Evolutionary conservation across 1,140 invertebrate species (phyloP).

Genomic region (Anastatus disparis): DNA sequence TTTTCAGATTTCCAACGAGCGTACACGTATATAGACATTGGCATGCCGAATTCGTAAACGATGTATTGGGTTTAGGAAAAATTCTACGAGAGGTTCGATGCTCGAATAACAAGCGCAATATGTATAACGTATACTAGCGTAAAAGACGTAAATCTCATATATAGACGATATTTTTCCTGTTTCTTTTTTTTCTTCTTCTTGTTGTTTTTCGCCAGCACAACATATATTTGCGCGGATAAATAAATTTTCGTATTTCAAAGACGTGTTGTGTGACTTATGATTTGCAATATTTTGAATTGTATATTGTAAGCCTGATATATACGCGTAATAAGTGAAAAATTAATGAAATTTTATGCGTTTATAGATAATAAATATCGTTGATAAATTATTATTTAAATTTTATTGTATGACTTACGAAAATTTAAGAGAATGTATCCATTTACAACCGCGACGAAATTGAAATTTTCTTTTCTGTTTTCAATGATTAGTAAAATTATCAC

Average conservation of each 20-base stretch:
- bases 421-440: too few relatives aligned
- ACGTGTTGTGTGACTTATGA: constrained; percentile 27
- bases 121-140: constrained; percentile 19
- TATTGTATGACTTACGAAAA: too few relatives aligned
- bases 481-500: too few relatives aligned
- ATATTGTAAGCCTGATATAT: too few relatives aligned
- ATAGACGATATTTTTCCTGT: too few relatives aligned
- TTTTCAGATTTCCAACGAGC: neutral
- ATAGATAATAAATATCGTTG: neutral
- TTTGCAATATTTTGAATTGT: neutral
- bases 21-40: neutral
- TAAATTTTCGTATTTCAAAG: constrained; percentile 33
- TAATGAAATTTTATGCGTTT: too few relatives aligned
- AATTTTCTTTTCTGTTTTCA: too few relatives aligned
- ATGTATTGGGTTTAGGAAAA: constrained; percentile 2
- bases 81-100: constrained; percentile 23
- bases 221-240: constrained; percentile 15
- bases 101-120: constrained; percentile 17
- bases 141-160: constrained; percentile 28
- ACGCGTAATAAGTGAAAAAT: too few relatives aligned
- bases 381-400: neutral
- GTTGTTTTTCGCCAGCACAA: neutral
- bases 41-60: constrained; percentile 17
- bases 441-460: too few relatives aligned
- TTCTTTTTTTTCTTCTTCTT: constrained; percentile 8